These are phyloP conservation scores for Sterrhoptilus dennistouni DNA, from an alignment of 2,113 vertebrate species.

Conservation along the genomic window DNA sequence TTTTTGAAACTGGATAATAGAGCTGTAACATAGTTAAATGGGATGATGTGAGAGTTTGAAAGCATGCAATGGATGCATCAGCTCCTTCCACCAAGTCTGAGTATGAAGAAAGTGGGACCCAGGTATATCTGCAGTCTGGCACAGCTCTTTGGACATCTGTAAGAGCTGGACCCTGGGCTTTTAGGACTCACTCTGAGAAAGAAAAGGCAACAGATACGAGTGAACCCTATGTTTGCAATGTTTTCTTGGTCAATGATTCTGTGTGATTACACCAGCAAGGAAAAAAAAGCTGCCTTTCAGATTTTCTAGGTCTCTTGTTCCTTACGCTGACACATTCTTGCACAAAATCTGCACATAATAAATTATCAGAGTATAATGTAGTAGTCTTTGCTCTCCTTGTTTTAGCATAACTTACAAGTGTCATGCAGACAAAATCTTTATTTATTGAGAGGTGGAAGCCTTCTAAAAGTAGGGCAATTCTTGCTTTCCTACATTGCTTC, in stretches of 20 bases:
- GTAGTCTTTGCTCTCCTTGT: neutral
- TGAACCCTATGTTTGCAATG: fast-evolving
- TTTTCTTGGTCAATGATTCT: neutral
- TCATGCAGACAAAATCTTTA: neutral
- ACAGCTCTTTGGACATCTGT: neutral
- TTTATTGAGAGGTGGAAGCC: neutral
- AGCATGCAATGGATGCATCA: neutral
- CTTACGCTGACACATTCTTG: neutral
- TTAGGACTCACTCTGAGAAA: fast-evolving
- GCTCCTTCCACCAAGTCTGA: neutral
- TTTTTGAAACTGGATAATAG: neutral
- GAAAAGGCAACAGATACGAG: neutral
- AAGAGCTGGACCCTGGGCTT: neutral
- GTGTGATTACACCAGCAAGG: neutral
- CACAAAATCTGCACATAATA: neutral
- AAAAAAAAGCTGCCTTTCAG: neutral
- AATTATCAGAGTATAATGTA: neutral
- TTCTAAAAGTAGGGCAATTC: neutral
- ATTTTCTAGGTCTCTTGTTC: neutral
- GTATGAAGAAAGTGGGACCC: neutral
- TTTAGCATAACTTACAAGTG: neutral
- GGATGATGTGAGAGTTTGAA: neutral
- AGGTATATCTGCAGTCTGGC: neutral
- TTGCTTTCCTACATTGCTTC: neutral
- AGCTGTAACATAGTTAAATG: neutral